Evolutionary conservation across 2,113 vertebrate species (phyloP).

Genomic region (Hyperopisus bebe): DNA sequence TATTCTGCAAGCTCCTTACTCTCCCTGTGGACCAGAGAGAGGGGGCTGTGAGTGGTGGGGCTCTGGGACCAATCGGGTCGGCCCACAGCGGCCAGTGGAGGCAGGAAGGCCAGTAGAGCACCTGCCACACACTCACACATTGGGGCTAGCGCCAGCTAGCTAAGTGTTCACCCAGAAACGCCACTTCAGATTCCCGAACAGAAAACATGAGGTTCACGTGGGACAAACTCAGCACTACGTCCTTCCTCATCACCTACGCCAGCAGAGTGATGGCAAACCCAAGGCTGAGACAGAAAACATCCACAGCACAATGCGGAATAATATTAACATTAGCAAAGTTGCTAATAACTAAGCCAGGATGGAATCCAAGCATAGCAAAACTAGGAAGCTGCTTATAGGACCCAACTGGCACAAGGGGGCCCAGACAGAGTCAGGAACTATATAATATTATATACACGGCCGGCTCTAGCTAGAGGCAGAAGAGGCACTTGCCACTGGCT

Average conservation of each 20-base stretch:
- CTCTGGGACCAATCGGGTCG: background rate
- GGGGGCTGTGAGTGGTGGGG: background rate
- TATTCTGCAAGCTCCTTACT: conserved; percentile 87
- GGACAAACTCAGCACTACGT: background rate
- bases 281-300: no score
- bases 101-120: background rate
- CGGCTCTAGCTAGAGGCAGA: background rate
- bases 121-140: background rate
- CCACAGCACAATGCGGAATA: background rate
- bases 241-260: background rate
- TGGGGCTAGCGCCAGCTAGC: background rate
- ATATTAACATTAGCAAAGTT: background rate
- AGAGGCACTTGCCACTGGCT: background rate
- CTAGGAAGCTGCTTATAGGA: background rate
- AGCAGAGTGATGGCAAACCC: background rate
- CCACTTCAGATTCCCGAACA: background rate
- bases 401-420: no score
- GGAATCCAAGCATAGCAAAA: background rate
- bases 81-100: background rate
- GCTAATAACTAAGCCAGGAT: background rate
- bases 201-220: background rate
- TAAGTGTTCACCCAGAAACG: background rate
- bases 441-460: no score
- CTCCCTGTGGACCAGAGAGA: conserved; percentile 62
- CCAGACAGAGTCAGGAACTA: no score